These are phyloP conservation scores for Branchellion lobata DNA, from an alignment of 2,888 invertebrate species.

Conservation along the genomic window DNA sequence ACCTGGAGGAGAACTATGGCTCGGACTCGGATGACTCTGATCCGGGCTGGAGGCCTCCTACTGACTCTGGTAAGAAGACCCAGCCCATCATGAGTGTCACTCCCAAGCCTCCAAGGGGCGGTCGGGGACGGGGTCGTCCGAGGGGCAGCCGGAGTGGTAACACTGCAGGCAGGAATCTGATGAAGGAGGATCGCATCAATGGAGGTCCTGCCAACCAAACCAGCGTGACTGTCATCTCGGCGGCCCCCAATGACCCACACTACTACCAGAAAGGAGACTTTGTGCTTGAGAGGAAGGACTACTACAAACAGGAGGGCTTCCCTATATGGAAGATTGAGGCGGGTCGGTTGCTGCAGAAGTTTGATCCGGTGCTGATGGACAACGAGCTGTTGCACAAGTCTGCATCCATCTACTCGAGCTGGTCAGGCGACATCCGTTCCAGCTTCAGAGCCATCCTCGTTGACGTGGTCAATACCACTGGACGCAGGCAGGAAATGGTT, in stretches of 20 bases:
- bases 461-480: constrained; percentile 50
- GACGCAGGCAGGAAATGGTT: constrained; percentile 54
- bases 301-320: constrained; percentile 72
- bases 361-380: constrained; percentile 64
- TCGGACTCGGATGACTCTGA: constrained; percentile 44
- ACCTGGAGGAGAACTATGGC: neutral
- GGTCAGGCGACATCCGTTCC: constrained; percentile 56
- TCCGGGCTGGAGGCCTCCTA: constrained; percentile 42
- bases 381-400: constrained; percentile 48
- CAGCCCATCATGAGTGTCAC: constrained; percentile 13
- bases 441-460: constrained; percentile 57
- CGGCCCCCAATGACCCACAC: constrained; percentile 29
- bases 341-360: constrained; percentile 71
- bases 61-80: constrained; percentile 5
- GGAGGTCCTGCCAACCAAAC: neutral
- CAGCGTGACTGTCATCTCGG: neutral
- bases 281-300: constrained; percentile 72
- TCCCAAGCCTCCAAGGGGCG: constrained; percentile 15
- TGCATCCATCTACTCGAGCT: constrained; percentile 56
- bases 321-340: constrained; percentile 88
- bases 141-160: constrained; percentile 33
- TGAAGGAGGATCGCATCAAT: constrained; percentile 26
- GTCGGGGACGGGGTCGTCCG: constrained; percentile 32
- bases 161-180: neutral
- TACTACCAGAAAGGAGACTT: constrained; percentile 74